Evolutionary conservation across 1,140 invertebrate genomes (phyloP), one percentile per base, ranked within the genome.

Genomic region (Diorhabda sublineata): DNA sequence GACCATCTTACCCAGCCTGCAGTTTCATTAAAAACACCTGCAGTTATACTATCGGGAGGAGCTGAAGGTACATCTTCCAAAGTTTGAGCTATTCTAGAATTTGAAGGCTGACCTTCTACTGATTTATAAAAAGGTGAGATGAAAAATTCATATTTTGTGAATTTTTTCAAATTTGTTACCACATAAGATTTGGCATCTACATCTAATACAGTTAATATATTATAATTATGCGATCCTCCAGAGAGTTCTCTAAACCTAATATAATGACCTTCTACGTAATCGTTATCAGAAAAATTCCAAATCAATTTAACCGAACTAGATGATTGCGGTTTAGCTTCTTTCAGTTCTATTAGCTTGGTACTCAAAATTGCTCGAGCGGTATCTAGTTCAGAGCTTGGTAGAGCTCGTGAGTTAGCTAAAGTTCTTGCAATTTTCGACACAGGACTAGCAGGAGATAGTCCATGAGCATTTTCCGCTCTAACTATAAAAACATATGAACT

Each of bases 401-500:
- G 87, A 45, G 87, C 85, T 72, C 87, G 85, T 62, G 88, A 85
- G 77, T 91, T 90, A 9, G 85, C 86, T 9, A 87, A 83, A 2
- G 90, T 91, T 72, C 88, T 84, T 11, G 86, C 85, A n/a, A 84
- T 82, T 70, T 87, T 84, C 44, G 90, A 90, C 58, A 90, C 78
- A 45, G 86, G 84, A 72, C 90, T 90, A 3, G 89, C 90, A 41
- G 89, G 82, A 2, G 90, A 91, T 41, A 91, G 81, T 9, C 95
- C 95, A 76, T 95, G 90, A 11, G 88, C 87, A 78, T 97, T 98
- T 81, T 94, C 91, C 0, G 95, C 93, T 66, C 95, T 85, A 5
- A 98, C 90, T 9, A 96, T 83, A 76, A 98, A 97, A 52, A 95
- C 86, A 81, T 97, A 97, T 6, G 88, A 87, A 26, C 91, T 93